These are phyloP conservation scores for Scartelaos histophorus DNA, from an alignment of 2,113 vertebrate genomes.

Conservation along the genomic window DNA sequence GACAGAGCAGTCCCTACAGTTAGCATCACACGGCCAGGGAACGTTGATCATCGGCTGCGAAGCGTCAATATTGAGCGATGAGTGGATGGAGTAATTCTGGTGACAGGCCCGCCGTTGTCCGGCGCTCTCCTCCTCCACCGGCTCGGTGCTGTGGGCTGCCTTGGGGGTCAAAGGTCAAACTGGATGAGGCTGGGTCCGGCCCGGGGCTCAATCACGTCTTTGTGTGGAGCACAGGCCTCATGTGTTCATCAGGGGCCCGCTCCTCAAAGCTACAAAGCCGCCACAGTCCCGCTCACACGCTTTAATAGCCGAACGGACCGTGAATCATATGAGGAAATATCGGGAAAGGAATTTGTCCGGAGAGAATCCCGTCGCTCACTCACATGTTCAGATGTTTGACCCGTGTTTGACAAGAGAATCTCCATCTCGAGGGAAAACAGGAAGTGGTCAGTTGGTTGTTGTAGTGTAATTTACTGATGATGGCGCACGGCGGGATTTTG, in stretches of 20 bases:
- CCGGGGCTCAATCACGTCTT: conserved; percentile 77
- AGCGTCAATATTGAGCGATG: too few species aligned
- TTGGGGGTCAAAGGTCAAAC: conserved; percentile 69
- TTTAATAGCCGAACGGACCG: conserved; percentile 69
- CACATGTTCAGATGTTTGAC: conserved; percentile 24
- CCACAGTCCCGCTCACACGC: conserved; percentile 71
- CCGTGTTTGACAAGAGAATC: conserved; percentile 44
- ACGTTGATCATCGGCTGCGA: too few species aligned
- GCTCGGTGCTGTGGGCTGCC: conserved; percentile 50
- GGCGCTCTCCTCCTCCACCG: conserved; percentile 11
- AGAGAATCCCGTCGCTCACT: conserved; percentile 26
- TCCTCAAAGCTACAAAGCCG: conserved; percentile 80
- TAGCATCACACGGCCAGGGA: too few species aligned
- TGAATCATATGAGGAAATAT: conserved; percentile 68
- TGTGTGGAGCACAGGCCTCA: conserved; percentile 68
- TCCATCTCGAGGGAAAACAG: neutral
- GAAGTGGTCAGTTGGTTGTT: neutral
- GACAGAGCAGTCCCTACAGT: too few species aligned
- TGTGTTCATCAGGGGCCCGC: conserved; percentile 59
- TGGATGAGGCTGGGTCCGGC: conserved; percentile 49
- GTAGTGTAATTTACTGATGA: neutral
- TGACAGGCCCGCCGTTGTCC: conserved; percentile 8
- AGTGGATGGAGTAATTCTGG: too few species aligned
- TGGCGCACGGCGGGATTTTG: neutral
- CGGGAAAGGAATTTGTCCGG: conserved; percentile 43